Evolutionary conservation across 2,113 vertebrate species (phyloP), one percentile per base, ranked within the genome.

Genomic region (Antigone vipio): DNA sequence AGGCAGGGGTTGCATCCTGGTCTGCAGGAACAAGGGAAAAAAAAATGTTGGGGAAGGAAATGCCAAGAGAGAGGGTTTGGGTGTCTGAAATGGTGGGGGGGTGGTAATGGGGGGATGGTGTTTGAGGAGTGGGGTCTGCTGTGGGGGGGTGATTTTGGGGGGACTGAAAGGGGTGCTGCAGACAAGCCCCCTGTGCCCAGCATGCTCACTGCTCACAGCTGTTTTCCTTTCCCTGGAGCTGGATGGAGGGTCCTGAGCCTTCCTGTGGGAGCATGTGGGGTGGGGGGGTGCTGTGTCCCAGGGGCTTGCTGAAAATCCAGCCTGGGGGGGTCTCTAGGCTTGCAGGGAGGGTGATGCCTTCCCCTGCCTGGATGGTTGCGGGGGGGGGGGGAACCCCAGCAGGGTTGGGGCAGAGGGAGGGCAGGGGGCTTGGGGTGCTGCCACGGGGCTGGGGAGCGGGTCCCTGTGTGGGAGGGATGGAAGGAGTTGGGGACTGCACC

Each of bases 231-330:
- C 45, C 44, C 19, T 52, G 59, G 45, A 40, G 50, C 13, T 16
- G 62, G 32, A 8, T 16, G 19, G 59, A 64, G 44, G 34, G 27
- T 85, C 42, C 58, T 40, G 66, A 79, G 52, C 45, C 23, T 66
- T 73, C 38, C 52, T 0, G 0, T 0, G 8, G 35, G 24, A 24
- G 47, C 12, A 27, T 2, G 12, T 8, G 40, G 40, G 17, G 30
- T 3, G 8, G 26, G 30, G 2, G 13, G 50, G 42, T 49, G 34
- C 82, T 55, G 52, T 12, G 9, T 18, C 6, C 71, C n/a, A 27
- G 44, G 73, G 32, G 6, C 20, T 42, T 35, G 75, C 40, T 9
- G 5, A 32, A 71, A 47, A 42, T 59, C 69, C 55, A n/a, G 29
- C 23, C 24, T 17, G 62, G 20, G n/a, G 22, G 22, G 34, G 15